Percentiles rank a stretch among this genome's conserved stretches.
Evolutionary conservation across 2,797 vertebrate genomes (phyloP).

Genomic region (Leuciscus waleckii): DNA sequence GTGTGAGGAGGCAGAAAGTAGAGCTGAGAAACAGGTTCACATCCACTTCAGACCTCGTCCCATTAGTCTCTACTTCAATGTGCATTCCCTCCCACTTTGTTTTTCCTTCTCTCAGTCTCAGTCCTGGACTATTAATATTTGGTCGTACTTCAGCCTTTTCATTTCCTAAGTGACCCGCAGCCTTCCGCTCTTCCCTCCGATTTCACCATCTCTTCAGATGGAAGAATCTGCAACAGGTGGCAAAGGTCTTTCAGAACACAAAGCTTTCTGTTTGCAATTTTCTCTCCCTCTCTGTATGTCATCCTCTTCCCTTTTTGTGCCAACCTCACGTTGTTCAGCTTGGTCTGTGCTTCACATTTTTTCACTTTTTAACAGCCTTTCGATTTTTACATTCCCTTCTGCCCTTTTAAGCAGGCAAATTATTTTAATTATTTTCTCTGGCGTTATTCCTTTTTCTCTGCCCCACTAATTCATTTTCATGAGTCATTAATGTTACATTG

Average conservation of each 20-base stretch:
- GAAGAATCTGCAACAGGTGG: conserved; percentile 47
- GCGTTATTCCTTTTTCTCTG: conserved; percentile 26
- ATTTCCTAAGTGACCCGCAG: conserved; percentile 31
- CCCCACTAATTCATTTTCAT: conserved; percentile 46
- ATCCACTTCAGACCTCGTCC: conserved; percentile 39
- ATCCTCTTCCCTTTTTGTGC: neutral
- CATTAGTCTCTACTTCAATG: conserved; percentile 38
- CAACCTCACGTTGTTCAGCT: neutral
- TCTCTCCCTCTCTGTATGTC: neutral
- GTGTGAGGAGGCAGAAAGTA: conserved; percentile 3
- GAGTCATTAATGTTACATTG: conserved; percentile 41
- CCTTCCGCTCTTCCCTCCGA: conserved; percentile 17
- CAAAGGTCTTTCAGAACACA: conserved; percentile 43
- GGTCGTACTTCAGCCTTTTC: conserved; percentile 1
- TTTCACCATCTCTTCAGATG: conserved; percentile 25
- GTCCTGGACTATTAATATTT: neutral
- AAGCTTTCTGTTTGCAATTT: conserved; percentile 10
- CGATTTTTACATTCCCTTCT: neutral
- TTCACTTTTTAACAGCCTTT: neutral
- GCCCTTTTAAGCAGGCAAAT: conserved; percentile 37
- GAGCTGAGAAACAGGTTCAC: conserved; percentile 27
- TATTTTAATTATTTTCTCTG: conserved; percentile 44
- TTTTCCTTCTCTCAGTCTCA: neutral
- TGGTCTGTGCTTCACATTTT: neutral
- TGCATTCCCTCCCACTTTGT: conserved; percentile 9